Percentiles rank a stretch among this genome's conserved stretches.
Conservation (phyloP, 2,888 invertebrate genomes). For the Acanthoscelides obtectus region DNA sequence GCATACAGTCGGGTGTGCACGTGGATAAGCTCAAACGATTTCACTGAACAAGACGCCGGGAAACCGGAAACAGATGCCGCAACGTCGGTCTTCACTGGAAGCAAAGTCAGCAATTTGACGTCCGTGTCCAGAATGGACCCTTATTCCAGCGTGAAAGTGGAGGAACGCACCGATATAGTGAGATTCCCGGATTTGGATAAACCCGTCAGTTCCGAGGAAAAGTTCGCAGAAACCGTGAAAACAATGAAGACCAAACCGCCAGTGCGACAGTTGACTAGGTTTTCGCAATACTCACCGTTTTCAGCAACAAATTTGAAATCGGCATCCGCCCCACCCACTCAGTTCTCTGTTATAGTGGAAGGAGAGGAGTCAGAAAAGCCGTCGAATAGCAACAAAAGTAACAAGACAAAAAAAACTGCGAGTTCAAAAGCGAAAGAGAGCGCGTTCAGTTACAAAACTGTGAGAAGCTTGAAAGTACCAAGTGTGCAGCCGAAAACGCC, state of each 20-base stretch:
- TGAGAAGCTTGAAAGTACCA: neutral
- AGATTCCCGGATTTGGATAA: neutral
- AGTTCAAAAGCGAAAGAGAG: neutral
- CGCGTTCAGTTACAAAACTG: neutral
- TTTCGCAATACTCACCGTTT: neutral
- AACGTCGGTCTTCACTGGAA: neutral
- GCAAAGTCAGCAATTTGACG: neutral
- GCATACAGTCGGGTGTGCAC: neutral
- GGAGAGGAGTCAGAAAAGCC: neutral
- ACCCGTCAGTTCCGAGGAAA: neutral
- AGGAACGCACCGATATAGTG: neutral
- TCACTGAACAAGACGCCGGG: neutral
- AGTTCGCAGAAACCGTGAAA: neutral
- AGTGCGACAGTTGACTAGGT: neutral
- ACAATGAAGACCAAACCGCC: neutral
- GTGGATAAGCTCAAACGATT: neutral
- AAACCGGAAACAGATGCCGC: neutral
- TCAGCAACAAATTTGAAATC: neutral
- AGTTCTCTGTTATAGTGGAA: neutral
- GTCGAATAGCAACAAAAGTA: neutral
- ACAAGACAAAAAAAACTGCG: neutral
- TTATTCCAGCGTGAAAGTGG: neutral
- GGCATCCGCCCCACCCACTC: neutral
- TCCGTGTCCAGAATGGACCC: neutral
- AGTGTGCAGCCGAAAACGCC: neutral